Conservation (phyloP, 2,113 vertebrate genomes). For the Bambusicola thoracicus region DNA sequence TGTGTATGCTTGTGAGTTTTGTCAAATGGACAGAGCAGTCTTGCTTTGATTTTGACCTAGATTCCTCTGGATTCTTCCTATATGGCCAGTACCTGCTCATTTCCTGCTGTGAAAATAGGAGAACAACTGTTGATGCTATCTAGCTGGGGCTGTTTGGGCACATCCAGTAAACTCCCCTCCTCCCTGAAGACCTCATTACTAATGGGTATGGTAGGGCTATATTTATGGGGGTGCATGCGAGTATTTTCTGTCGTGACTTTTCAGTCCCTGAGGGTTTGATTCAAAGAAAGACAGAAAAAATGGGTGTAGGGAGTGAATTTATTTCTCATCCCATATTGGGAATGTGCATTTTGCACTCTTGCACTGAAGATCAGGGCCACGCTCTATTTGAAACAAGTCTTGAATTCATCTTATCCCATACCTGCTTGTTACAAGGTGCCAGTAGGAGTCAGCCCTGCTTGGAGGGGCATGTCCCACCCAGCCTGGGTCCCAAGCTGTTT, state of each 20-base stretch:
- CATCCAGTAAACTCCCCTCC: background rate
- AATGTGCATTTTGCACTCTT: background rate
- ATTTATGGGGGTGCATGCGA: background rate
- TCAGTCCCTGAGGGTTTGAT: background rate
- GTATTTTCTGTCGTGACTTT: background rate
- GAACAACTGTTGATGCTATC: constrained; percentile 71
- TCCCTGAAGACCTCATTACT: constrained; percentile 5
- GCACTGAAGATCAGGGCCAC: background rate
- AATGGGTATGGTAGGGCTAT: background rate
- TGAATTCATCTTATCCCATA: background rate
- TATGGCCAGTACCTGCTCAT: constrained; percentile 64
- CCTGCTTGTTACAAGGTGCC: background rate
- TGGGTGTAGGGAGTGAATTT: background rate
- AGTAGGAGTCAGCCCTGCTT: background rate
- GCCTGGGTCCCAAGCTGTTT: background rate
- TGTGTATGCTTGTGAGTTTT: constrained; percentile 63
- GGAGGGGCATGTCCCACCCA: background rate
- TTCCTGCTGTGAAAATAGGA: constrained; percentile 75
- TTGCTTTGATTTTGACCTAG: constrained; percentile 76
- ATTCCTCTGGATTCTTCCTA: constrained; percentile 70
- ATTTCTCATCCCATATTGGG: background rate
- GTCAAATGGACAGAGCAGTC: constrained; percentile 43
- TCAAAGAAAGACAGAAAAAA: background rate
- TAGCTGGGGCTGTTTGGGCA: constrained; percentile 32
- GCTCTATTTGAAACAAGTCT: background rate